Evolutionary conservation across 2,888 invertebrate species (phyloP), one percentile per base, ranked within the genome.

Genomic region (Mantis religiosa): DNA sequence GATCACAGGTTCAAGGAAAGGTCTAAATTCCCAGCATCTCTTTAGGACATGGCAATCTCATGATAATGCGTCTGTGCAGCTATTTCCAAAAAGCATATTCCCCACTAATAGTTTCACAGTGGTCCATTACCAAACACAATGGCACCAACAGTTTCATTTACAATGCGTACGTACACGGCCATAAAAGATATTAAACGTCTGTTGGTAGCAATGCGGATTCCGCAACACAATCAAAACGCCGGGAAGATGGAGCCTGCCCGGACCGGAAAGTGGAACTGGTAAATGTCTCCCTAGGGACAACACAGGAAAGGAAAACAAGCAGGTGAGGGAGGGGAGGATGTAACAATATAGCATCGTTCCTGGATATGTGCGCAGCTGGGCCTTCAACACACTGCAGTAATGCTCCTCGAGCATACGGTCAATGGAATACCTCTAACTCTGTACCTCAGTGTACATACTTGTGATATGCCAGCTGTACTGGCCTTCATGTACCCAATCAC

Each of bases 211-310:
- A 71, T 71, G 54, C 54, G 54, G 54, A 3, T 71, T 71, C 54
- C 54, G 54, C 54, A 71, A 71, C 54, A 3, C 25, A 71, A 71
- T 71, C 54, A 71, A 71, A 71, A 71, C 54, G 54, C 54, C 54
- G 54, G 84, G 87, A 83, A 89, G 89, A 87, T 89, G 89, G 89
- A 89, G 54, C 54, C 54, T 25, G 54, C 54, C 54, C 54, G 54
- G 54, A 71, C 54, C 54, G 54, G 87, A 87, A 89, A 87, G 84
- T 87, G 87, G 89, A 89, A 89, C 89, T 87, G 41, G 83, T 89
- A 84, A 89, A 89, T 89, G 87, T 84, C 87, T 89, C 89, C 87
- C 89, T 8, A 20, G 87, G 87, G 89, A 84, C 28, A 87, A 89
- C 87, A 34, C 34, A 87, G n/a, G 34, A 82, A 82, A n/a, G 28